A percentile compares a stretch with the other conserved stretches of the same genome.
Conservation (phyloP, 2,113 vertebrate genomes). For the Tenebrosternarchus preto region DNA sequence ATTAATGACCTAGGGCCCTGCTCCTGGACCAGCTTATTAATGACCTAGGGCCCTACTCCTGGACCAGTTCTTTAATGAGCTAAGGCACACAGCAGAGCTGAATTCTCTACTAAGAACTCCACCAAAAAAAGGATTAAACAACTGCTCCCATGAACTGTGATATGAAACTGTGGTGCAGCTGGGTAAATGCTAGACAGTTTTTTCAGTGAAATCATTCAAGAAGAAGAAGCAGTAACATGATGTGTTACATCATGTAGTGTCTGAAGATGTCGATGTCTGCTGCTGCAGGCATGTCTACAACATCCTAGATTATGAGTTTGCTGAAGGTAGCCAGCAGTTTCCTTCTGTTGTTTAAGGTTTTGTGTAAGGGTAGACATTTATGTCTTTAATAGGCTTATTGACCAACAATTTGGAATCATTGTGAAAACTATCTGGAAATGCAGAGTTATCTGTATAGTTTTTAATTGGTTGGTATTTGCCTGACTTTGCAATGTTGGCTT, state of each 20-base stretch:
- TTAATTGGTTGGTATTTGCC: background rate
- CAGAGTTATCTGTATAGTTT: background rate
- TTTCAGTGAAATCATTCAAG: background rate
- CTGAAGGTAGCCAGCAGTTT: conserved; percentile 96
- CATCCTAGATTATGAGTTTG: conserved; percentile 98
- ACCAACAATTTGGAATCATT: background rate
- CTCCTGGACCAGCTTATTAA: conserved; percentile 96
- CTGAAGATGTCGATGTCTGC: conserved; percentile 99
- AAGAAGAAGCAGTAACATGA: too few species aligned
- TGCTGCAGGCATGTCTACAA: conserved; percentile 96
- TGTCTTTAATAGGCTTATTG: background rate
- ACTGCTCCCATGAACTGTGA: background rate
- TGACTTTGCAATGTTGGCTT: background rate
- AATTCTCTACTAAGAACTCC: background rate
- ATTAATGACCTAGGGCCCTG: conserved; percentile 97
- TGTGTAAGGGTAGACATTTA: background rate
- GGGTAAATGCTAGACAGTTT: background rate
- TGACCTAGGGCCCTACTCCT: conserved; percentile 97
- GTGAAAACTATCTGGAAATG: background rate
- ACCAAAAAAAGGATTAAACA: background rate
- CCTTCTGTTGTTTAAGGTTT: conserved; percentile 96
- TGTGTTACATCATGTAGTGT: conserved; percentile 91
- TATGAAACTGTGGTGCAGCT: background rate
- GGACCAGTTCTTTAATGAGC: conserved; percentile 96
- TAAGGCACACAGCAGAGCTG: conserved; percentile 60